A percentile compares a stretch with the other conserved stretches of the same genome.
Conservation (phyloP, 1,140 invertebrate genomes). For the Cecropterus lyciades region DNA sequence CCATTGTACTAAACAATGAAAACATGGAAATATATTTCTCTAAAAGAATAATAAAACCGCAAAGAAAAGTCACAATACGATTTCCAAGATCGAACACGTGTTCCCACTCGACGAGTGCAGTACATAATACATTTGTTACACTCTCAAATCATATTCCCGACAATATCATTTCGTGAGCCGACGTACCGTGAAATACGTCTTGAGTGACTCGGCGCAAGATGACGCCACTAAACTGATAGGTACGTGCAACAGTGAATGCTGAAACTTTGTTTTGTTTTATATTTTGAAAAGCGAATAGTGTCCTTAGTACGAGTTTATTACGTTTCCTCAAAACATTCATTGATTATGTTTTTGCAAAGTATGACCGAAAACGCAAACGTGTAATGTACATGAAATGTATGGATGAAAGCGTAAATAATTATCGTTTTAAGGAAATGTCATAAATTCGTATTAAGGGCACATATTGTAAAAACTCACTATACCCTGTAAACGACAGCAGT, state of each 20-base stretch:
- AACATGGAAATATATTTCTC: background rate
- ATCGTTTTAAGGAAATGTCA: too few species aligned
- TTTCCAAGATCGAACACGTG: slow-evolving; percentile 46
- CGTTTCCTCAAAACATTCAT: too few species aligned
- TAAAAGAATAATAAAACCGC: slow-evolving; percentile 7
- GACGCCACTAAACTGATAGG: slow-evolving; percentile 60
- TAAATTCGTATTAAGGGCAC: too few species aligned
- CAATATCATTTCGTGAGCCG: slow-evolving; percentile 81
- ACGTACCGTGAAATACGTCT: slow-evolving; percentile 82
- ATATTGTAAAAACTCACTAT: too few species aligned
- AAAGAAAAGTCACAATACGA: slow-evolving; percentile 20
- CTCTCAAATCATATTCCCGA: slow-evolving; percentile 77
- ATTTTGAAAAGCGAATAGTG: too few species aligned
- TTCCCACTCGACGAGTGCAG: slow-evolving; percentile 42
- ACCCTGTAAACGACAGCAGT: too few species aligned
- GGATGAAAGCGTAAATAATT: too few species aligned
- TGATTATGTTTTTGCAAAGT: too few species aligned
- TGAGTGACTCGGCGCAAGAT: slow-evolving; percentile 81
- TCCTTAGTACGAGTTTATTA: too few species aligned
- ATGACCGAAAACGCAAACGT: too few species aligned
- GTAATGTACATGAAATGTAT: too few species aligned
- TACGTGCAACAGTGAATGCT: slow-evolving; percentile 33
- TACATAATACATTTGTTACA: slow-evolving; percentile 76
- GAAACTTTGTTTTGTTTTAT: slow-evolving; percentile 32
- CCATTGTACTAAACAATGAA: background rate